Base-by-base conservation (phyloP, 2,113 vertebrate genomes). In the Apteryx mantelli region DNA sequence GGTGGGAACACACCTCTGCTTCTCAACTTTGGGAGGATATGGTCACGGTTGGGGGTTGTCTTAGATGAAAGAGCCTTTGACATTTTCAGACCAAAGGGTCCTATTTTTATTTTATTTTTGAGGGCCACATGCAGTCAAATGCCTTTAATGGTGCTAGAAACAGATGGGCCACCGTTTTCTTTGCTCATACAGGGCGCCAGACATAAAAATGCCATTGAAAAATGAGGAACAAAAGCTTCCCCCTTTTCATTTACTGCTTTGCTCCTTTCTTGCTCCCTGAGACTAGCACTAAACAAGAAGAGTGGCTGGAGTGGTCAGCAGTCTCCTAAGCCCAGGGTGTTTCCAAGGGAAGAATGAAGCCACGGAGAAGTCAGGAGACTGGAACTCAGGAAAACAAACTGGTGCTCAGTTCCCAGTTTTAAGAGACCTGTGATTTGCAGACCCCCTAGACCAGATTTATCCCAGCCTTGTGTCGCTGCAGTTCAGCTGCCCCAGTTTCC, bases 91-190 rank as follows among this genome's bases (percentile, higher is more conserved):
- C 68, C 95, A 66, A 89, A 96, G 91, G 89, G 88, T 88, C 64
- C 76, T 91, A 84, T 95, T 97, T 97, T 93, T 94, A 95, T 96
- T 97, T 97, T 88, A 91, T 94, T 96, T 95, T 93, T 26, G 96
- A 94, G 92, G 91, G 93, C 94, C 89, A 50, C 96, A 94, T 95
- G 95, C 92, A 48, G 95, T 20, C 91, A 50, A 36, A 69, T 26
- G 81, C 87, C 91, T 96, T 96, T 96, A 95, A 95, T 92, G 89
- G 95, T 73, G 66, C 91, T 81, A 75, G 86, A 96, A 96, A 89
- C 95, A 95, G 93, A 92, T 86, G 91, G 91, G 91, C 79, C 80
- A 75, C 60, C 32, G 3, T 55, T 95, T 88, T 44, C 79, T 86
- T 34, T 50, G 82, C 94, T 91, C 89, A 0, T 71, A 76, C 71